Evolutionary conservation across 2,113 vertebrate genomes (phyloP), one percentile per base, ranked within the genome.

Genomic region (Malurus melanocephalus): DNA sequence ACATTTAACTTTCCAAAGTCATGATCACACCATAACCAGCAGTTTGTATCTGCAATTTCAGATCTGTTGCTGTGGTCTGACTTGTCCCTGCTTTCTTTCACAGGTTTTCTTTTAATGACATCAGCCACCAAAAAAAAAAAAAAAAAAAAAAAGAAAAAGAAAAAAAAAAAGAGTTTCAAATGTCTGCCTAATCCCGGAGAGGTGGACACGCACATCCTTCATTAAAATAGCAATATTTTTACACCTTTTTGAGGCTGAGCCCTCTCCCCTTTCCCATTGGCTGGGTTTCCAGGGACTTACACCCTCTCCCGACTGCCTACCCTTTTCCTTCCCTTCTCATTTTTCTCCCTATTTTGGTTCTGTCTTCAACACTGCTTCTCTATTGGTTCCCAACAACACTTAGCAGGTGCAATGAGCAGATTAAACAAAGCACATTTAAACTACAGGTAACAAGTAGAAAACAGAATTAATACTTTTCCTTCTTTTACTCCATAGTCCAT

Each of bases 221-320:
- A 0, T 16, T 53, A n/a, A 15, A 38, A 12, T 8, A 22, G 14
- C 22, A 62, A 27, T 7, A 1, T 69, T 51, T 69, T 35, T 20
- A 30, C 15, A 43, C 5, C 15, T 12, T 66, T 66, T 26, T 0
- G 2, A 0, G 1, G 17, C 12, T 0, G 2, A 5, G 22, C 20
- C 30, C 32, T 45, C 46, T 43, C 10, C 13, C 38, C 8, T 61
- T 32, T 53, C 5, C 26, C 17, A 43, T 14, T 38, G 38, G 20
- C 7, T 35, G 26, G 4, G 27, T 38, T 17, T 17, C 53, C 33
- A 21, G 13, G 10, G 11, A 16, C 4, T 69, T 20, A 6, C 13
- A 13, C 2, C 13, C 38, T 45, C 16, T 35, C 38, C 16, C 16
- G 32, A 35, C 5, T 0, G 0, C 20, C 16, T 26, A 26, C 40